Conservation (phyloP, 2,113 vertebrate species). For the Murina feae region DNA sequence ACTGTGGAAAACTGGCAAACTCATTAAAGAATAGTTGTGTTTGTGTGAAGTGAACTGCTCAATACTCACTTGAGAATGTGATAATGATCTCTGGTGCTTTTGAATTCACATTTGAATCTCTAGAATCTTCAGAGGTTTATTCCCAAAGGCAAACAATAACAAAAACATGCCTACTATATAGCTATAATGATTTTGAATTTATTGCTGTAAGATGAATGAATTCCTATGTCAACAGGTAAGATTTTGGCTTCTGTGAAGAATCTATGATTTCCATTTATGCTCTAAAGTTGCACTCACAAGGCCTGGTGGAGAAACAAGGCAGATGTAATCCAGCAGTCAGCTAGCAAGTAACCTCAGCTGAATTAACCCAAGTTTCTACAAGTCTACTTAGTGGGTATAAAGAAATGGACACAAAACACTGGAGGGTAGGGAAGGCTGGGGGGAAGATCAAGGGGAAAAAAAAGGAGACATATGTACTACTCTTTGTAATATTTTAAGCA, state of each 20-base stretch:
- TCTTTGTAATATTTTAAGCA: too few relatives aligned
- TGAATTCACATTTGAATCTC: constrained; percentile 21
- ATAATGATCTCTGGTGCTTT: not conserved
- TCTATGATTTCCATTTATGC: not conserved
- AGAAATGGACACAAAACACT: too few relatives aligned
- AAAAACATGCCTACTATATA: not conserved
- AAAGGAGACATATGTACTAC: too few relatives aligned
- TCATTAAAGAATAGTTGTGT: not conserved
- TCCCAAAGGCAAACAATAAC: not conserved
- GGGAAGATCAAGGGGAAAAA: too few relatives aligned
- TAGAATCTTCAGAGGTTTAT: not conserved
- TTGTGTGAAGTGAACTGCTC: not conserved
- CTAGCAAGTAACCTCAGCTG: not conserved
- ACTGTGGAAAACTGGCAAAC: not conserved
- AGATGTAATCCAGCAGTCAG: not conserved
- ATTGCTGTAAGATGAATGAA: not conserved
- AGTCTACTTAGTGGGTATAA: not conserved
- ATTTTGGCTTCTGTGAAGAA: not conserved
- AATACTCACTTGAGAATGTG: not conserved
- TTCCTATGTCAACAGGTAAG: not conserved
- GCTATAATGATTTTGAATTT: not conserved
- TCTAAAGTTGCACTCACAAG: not conserved
- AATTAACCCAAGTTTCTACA: not conserved
- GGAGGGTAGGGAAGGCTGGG: too few relatives aligned
- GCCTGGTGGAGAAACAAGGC: not conserved